Evolutionary conservation across 1,140 invertebrate genomes (phyloP).

Genomic region (Parapsyche elsis): DNA sequence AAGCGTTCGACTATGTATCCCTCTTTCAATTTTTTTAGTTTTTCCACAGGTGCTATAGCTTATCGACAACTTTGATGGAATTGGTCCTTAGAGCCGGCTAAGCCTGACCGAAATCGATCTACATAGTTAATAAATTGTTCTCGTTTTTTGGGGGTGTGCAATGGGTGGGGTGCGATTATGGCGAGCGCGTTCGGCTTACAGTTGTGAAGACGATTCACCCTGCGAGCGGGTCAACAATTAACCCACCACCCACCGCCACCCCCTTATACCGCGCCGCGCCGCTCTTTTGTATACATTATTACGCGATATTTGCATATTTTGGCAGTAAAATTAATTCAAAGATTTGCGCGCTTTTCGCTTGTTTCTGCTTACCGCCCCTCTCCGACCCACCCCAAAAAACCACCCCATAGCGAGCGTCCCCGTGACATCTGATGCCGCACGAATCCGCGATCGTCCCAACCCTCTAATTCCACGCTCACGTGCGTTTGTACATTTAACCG

Average conservation of each 20-base stretch:
- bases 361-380: slow-evolving; percentile 37
- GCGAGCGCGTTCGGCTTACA: slow-evolving; percentile 50
- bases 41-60: no score
- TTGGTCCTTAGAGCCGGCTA: no score
- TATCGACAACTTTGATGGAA: no score
- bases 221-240: slow-evolving; percentile 35
- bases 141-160: neutral
- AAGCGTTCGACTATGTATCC: no score
- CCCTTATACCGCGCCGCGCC: neutral
- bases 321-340: slow-evolving; percentile 70
- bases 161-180: neutral
- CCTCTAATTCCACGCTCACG: neutral
- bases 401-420: neutral
- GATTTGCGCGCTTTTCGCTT: slow-evolving; percentile 63
- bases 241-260: slow-evolving; percentile 32
- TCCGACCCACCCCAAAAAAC: neutral
- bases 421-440: slow-evolving; percentile 42
- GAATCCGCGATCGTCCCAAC: slow-evolving; percentile 12
- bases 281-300: slow-evolving; percentile 60
- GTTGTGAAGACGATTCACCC: slow-evolving; percentile 46
- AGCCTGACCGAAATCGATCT: neutral
- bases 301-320: slow-evolving; percentile 68
- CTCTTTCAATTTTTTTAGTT: no score
- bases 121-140: neutral
- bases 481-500: no score